A percentile compares a stretch with the other conserved stretches of the same genome.
These are phyloP conservation scores for Kobus ellipsiprymnus DNA, from an alignment of 2,113 vertebrate species.

Conservation along the genomic window DNA sequence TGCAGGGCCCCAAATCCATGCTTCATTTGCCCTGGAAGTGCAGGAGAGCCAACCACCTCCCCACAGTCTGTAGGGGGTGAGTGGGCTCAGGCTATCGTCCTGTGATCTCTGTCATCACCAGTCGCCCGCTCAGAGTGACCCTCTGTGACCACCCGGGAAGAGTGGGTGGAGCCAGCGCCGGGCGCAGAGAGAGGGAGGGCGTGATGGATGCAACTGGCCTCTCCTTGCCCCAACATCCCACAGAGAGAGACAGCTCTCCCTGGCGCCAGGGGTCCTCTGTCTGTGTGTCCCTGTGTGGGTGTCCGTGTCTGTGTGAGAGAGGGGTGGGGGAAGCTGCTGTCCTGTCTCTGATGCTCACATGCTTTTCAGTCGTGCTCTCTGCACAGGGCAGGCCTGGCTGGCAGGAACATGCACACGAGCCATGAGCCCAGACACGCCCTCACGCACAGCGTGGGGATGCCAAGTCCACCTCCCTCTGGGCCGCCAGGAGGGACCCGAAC, in stretches of 20 bases:
- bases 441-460: rapidly evolving
- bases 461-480: too few relatives aligned
- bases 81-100: rapidly evolving
- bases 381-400: rapidly evolving
- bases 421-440: neutral
- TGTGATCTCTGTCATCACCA: neutral
- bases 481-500: rapidly evolving
- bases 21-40: rapidly evolving
- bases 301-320: too few relatives aligned
- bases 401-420: neutral
- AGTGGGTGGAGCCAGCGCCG: neutral
- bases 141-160: neutral
- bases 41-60: neutral
- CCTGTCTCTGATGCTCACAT: rapidly evolving
- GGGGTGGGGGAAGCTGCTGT: rapidly evolving
- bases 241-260: too few relatives aligned
- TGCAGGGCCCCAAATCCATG: neutral
- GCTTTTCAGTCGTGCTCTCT: neutral
- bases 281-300: neutral
- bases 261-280: neutral
- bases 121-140: too few relatives aligned
- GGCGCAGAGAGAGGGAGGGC: neutral
- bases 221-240: too few relatives aligned
- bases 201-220: neutral
- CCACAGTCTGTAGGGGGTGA: neutral